A percentile compares a stretch with the other conserved stretches of the same genome.
Conservation (phyloP, 2,888 invertebrate genomes). For the Morinoia aosen region DNA sequence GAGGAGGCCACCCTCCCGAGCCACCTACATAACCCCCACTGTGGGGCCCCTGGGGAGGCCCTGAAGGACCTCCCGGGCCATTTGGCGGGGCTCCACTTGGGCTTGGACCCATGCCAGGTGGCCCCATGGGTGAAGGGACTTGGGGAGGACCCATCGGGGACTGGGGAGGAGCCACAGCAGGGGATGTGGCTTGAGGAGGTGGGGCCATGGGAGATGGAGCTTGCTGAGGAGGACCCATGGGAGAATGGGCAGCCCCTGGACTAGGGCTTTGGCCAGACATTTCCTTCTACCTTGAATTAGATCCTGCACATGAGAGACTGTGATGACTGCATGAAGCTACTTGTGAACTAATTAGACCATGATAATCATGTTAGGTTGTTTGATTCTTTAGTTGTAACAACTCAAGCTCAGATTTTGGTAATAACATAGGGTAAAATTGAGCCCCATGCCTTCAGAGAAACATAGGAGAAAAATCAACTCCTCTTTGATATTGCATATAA, state of each 20-base stretch:
- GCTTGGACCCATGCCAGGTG: constrained; percentile 66
- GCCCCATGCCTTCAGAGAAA: too few relatives aligned
- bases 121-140: constrained; percentile 74
- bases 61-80: constrained; percentile 59
- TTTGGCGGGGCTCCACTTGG: constrained; percentile 56
- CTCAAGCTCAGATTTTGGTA: too few relatives aligned
- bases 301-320: neutral
- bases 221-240: constrained; percentile 67
- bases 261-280: constrained; percentile 68
- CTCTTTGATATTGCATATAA: too few relatives aligned
- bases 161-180: constrained; percentile 66
- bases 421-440: too few relatives aligned
- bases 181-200: constrained; percentile 65
- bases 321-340: neutral
- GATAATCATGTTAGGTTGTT: too few relatives aligned
- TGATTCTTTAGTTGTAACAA: too few relatives aligned
- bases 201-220: constrained; percentile 68
- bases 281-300: neutral
- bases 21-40: constrained; percentile 60
- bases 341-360: too few relatives aligned
- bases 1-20: constrained; percentile 63
- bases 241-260: constrained; percentile 68
- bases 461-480: too few relatives aligned
- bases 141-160: constrained; percentile 69
- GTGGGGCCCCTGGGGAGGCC: constrained; percentile 68